Base-by-base conservation (phyloP, 2,888 invertebrate genomes). In the Linyphia triangularis region DNA sequence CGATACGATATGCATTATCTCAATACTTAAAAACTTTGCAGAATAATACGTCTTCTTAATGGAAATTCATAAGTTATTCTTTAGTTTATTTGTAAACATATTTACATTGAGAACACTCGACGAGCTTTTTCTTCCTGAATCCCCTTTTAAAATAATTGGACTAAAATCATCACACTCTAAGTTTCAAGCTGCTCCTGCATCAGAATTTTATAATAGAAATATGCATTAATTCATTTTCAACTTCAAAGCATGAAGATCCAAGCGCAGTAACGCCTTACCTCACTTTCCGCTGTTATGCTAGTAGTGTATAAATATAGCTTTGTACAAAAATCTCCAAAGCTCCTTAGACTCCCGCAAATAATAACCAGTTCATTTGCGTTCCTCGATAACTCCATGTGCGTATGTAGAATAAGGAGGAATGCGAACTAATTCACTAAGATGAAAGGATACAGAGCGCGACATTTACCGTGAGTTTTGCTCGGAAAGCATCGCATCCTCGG, bases 281-380 rank as follows among this genome's bases (percentile, higher is more conserved):
- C 65, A 30, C 30, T 65, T 16, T 63, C 61, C 24, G 26, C 24
- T 28, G 5, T 24, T 26, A 13, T 16, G 59, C 19, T 28, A 65
- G 65, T 6, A 1, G 16, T 6, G 24, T 40, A 69, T 40, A 72
- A 43, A 72, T 72, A 28, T 43, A 43, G 28, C 43, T 72, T 72
- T 43, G 40, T 28, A 43, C 51, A 77, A 77, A 77, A 61, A 61
- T 37, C 61, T 61, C 37, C 61, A 77, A 77, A 57, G 63, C 24
- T 22, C 19, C 16, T 61, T n/a, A 24, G 6, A 22, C 26, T 24
- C 24, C 7, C 24, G 28, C 33, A 28, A 59, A 57, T 57, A 57
- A 59, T 73, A 73, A 77, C 61, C 22, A 77, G 61, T 24, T n/a
- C 33, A 16, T 40, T 61, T 37, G 37, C 63, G 59, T 22, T 16